phyloP scores from a whole-genome alignment of 1,140 invertebrate species.

The Maconellicoccus hirsutus region DNA sequence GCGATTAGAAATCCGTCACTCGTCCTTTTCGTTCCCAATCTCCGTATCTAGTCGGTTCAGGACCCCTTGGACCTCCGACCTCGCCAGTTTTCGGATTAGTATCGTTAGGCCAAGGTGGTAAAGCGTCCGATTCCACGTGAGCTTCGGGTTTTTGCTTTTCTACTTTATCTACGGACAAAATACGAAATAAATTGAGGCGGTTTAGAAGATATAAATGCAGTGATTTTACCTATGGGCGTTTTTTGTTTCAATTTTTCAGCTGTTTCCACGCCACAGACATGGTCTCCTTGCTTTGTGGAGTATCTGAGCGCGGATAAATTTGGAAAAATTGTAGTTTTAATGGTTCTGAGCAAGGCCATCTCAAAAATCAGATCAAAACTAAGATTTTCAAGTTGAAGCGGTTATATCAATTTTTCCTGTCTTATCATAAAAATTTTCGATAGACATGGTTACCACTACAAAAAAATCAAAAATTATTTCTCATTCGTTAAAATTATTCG shows the following conservation, averaged over 20 bases:
- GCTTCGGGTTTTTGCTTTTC: slow-evolving; percentile 30
- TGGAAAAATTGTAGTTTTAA: too few species aligned
- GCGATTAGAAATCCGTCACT: slow-evolving; percentile 79
- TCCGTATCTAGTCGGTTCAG: slow-evolving; percentile 96
- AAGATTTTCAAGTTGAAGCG: too few species aligned
- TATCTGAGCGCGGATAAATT: neutral
- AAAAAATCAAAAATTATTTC: too few species aligned
- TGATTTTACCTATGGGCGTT: neutral
- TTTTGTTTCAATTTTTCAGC: neutral
- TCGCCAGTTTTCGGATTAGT: slow-evolving; percentile 89
- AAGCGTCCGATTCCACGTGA: slow-evolving; percentile 62
- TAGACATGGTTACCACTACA: too few species aligned
- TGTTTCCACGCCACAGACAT: neutral
- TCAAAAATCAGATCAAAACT: too few species aligned
- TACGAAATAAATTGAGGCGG: neutral
- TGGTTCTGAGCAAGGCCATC: too few species aligned
- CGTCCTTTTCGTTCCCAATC: slow-evolving; percentile 99
- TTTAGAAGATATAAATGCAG: neutral
- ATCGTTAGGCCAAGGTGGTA: slow-evolving; percentile 73
- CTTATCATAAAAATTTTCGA: too few species aligned
- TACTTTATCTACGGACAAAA: neutral
- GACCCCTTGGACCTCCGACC: slow-evolving; percentile 85
- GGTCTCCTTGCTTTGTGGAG: neutral
- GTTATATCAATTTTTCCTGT: too few species aligned
- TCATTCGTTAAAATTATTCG: too few species aligned